Base-by-base conservation (phyloP, 2,113 vertebrate genomes). In the Conger conger region DNA sequence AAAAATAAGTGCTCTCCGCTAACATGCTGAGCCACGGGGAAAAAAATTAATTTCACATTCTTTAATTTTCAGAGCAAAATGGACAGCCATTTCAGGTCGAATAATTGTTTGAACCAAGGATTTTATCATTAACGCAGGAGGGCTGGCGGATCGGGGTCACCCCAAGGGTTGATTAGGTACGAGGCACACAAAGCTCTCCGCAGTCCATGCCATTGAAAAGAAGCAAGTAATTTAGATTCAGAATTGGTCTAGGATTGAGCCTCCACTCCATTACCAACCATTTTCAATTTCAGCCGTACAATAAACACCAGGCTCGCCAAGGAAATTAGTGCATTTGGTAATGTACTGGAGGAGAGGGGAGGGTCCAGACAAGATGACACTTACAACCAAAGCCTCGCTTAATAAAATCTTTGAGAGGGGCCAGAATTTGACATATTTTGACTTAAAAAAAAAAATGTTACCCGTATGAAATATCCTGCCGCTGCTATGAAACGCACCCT, bases 221-320 rank as follows among this genome's bases (percentile, higher is more conserved):
- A 96, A 97, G 97, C 97, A 97, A 99, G 97, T 99, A 97, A 99
- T 99, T 99, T 99, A 99, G 97, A 99, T 99, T 99, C 97, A 97
- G 98, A 99, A 99, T 98, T 98, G 98, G 97, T 98, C 97, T 95
- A 95, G 96, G 96, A 97, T 96, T 96, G 95, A 96, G 95, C 97
- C 97, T 98, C 45, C 96, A 96, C 97, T 99, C 98, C 98, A 99
- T 99, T 99, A 99, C 97, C 93, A 95, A 96, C 97, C 97, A 99
- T 99, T 99, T 99, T 99, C 98, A 99, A 99, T 99, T 99, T 99
- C 97, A 98, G 97, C 96, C 95, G 96, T 97, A 99, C 98, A 99
- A 99, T 99, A 99, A 99, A 99, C 98, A 99, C 97, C 97, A 99
- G 97, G 96, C 97, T 96, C 93, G 93, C 96, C 95, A 96, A 97